Evolutionary conservation across 1,140 invertebrate species (phyloP).

Genomic region (Galendromus occidentalis): DNA sequence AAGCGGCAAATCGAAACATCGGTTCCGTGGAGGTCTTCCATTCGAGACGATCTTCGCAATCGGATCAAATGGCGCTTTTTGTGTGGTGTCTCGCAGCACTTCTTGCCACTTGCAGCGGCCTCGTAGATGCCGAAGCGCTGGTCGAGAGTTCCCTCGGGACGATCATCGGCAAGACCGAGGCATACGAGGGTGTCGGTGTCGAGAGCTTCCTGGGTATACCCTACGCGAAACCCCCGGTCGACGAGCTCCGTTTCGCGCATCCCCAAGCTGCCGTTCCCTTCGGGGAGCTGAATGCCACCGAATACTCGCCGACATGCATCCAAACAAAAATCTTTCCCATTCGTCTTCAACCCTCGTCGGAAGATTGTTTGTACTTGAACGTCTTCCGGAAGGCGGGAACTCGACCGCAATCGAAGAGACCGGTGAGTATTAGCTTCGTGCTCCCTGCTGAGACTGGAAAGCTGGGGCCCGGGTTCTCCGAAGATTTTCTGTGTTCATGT

Average conservation of each 20-base stretch:
- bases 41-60: too few species aligned
- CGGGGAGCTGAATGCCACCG: neutral
- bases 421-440: neutral
- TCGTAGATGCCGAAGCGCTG: neutral
- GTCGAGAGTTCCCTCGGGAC: neutral
- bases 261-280: neutral
- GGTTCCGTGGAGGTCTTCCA: too few species aligned
- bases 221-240: conserved; percentile 14
- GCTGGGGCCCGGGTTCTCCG: too few species aligned
- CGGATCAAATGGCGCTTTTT: too few species aligned
- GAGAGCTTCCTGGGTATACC: neutral
- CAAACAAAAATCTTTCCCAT: neutral
- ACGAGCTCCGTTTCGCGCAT: conserved; percentile 12
- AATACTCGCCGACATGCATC: neutral
- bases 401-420: neutral
- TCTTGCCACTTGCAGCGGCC: neutral
- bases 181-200: neutral
- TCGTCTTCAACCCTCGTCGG: conserved; percentile 23
- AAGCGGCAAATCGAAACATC: too few species aligned
- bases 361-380: conserved; percentile 82
- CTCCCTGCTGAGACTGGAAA: too few species aligned
- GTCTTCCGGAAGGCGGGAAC: conserved; percentile 32
- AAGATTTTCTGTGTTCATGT: neutral
- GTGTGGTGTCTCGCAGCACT: too few species aligned
- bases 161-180: neutral